Percentiles rank a stretch among this genome's conserved stretches.
These are phyloP conservation scores for Temnothorax longispinosus DNA, from an alignment of 1,140 invertebrate genomes.

Conservation along the genomic window DNA sequence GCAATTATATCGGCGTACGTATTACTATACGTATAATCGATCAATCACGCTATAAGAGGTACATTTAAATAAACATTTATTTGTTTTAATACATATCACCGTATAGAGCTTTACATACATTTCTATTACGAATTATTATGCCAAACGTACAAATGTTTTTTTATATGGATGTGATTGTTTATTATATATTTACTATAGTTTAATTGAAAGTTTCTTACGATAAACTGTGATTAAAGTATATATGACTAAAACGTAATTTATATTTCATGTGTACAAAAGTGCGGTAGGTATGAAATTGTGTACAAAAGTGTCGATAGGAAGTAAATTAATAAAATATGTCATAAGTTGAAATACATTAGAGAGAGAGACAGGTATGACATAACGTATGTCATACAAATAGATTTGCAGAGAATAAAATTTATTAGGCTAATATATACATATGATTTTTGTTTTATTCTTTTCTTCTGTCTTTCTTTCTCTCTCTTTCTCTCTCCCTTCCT, in stretches of 20 bases:
- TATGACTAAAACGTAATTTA: not conserved
- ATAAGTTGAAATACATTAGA: too few relatives aligned
- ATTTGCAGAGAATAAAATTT: too few relatives aligned
- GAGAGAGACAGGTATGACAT: too few relatives aligned
- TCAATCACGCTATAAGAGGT: not conserved
- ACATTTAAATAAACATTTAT: not conserved
- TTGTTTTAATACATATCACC: not conserved
- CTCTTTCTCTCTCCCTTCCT: not conserved
- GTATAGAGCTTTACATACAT: not conserved
- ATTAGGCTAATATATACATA: too few relatives aligned
- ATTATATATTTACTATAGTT: not conserved
- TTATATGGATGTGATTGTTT: not conserved
- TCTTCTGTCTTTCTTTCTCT: not conserved
- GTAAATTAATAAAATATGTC: too few relatives aligned
- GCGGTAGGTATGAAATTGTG: too few relatives aligned
- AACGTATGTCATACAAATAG: too few relatives aligned
- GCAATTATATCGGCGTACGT: not conserved
- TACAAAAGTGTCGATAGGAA: not conserved
- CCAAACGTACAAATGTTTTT: not conserved
- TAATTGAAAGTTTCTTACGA: not conserved
- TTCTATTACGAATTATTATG: not conserved
- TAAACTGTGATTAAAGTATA: not conserved
- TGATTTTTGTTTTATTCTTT: not conserved
- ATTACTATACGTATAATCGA: not conserved
- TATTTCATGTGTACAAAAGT: not conserved